These are phyloP conservation scores for Artibeus lituratus DNA, from an alignment of 2,797 vertebrate genomes.

Conservation along the genomic window DNA sequence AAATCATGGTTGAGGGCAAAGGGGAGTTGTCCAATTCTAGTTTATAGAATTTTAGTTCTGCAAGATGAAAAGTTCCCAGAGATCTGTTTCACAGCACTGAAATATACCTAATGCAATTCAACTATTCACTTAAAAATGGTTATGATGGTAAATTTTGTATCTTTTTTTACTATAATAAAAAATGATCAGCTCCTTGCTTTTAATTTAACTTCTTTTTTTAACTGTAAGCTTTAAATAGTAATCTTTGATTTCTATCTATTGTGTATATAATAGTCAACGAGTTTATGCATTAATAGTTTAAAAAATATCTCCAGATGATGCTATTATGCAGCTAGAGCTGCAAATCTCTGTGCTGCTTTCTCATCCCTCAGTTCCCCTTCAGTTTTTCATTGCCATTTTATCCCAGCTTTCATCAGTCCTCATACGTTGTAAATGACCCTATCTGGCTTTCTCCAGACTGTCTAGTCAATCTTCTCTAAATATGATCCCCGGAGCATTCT, in stretches of 20 bases:
- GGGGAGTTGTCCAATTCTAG: not conserved
- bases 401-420: not conserved
- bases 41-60: slow-evolving; percentile 24
- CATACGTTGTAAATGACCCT: not conserved
- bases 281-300: not conserved
- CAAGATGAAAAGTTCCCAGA: not conserved
- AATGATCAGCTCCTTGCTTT: not conserved
- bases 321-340: not conserved
- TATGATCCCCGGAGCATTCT: not conserved
- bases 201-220: not conserved
- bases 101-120: not conserved
- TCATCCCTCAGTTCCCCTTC: not conserved
- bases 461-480: not conserved
- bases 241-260: not conserved
- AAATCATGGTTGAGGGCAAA: not conserved
- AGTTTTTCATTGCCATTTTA: not conserved
- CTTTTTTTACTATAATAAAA: not conserved
- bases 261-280: not conserved
- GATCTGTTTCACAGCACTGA: not conserved
- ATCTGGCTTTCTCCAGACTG: not conserved
- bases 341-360: not conserved
- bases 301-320: not conserved
- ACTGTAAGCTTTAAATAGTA: not conserved
- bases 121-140: not conserved
- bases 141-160: not conserved